Conservation (phyloP, 1,140 invertebrate species). For the Mylabris phalerata region DNA sequence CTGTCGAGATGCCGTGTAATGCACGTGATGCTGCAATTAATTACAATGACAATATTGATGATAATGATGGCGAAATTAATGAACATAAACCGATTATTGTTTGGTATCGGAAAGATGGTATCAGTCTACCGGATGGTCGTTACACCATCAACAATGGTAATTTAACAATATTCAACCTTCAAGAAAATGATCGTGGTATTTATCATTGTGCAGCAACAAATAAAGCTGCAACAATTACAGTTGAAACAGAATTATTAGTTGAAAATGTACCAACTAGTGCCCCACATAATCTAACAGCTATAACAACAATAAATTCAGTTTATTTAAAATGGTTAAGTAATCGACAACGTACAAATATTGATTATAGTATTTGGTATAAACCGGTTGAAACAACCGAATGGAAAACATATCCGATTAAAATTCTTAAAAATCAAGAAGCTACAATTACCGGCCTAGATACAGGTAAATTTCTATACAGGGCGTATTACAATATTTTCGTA, state of each 20-base stretch:
- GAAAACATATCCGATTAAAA: slow-evolving; percentile 63
- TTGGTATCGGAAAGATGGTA: slow-evolving; percentile 63
- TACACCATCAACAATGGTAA: slow-evolving; percentile 71
- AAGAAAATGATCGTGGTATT: slow-evolving; percentile 80
- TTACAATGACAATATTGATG: neutral
- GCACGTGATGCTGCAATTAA: slow-evolving; percentile 67
- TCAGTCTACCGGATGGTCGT: slow-evolving; percentile 61
- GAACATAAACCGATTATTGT: too few species aligned
- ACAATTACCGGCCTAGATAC: slow-evolving; percentile 71
- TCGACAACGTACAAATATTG: slow-evolving; percentile 70
- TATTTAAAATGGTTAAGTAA: slow-evolving; percentile 82
- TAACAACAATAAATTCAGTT: slow-evolving; percentile 67
- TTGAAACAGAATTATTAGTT: slow-evolving; percentile 81
- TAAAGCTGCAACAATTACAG: slow-evolving; percentile 83
- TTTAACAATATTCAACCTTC: slow-evolving; percentile 74
- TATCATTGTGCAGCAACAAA: slow-evolving; percentile 90
- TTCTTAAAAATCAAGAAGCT: slow-evolving; percentile 64
- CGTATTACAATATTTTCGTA: neutral
- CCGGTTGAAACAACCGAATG: slow-evolving; percentile 65
- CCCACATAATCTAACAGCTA: slow-evolving; percentile 81
- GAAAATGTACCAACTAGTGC: slow-evolving; percentile 82
- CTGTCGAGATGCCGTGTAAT: slow-evolving; percentile 76
- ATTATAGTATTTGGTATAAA: slow-evolving; percentile 81
- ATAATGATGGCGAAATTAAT: too few species aligned
- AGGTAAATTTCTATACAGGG: slow-evolving; percentile 40